Conservation (phyloP, 35 echinoderm and acorn worm genomes). For the Hemicentrotus pulcherrimus region DNA sequence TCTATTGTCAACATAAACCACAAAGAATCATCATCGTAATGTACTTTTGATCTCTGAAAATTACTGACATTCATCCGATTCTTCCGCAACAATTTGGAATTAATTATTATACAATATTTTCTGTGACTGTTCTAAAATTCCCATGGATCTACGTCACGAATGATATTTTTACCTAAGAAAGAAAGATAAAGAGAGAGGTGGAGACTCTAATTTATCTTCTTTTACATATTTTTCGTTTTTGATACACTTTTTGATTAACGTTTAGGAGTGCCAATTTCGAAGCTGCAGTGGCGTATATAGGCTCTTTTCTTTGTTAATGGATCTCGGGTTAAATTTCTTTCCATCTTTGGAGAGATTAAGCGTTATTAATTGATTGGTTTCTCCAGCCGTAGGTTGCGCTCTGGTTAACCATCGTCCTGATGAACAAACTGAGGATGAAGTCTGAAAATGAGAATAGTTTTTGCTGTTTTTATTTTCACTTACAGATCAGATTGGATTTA, state of each 20-base stretch:
- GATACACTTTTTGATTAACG: neutral
- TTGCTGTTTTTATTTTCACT: neutral
- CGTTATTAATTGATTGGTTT: neutral
- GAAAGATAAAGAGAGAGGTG: no score
- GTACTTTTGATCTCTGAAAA: neutral
- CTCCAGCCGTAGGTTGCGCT: neutral
- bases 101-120: neutral
- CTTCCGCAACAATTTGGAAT: neutral
- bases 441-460: neutral
- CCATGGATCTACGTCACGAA: no score
- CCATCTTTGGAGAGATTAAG: neutral
- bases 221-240: no score
- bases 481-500: neutral
- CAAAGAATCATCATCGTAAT: neutral
- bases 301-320: neutral
- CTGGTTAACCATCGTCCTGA: neutral
- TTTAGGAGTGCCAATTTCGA: neutral
- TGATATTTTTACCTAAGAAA: no score
- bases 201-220: no score
- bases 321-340: neutral
- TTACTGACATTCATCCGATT: neutral
- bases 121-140: no score
- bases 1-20: constrained; percentile 5
- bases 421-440: neutral
- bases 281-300: neutral